phyloP scores from a whole-genome alignment of 2,888 invertebrate genomes.

The Trissoscelio sp. region DNA sequence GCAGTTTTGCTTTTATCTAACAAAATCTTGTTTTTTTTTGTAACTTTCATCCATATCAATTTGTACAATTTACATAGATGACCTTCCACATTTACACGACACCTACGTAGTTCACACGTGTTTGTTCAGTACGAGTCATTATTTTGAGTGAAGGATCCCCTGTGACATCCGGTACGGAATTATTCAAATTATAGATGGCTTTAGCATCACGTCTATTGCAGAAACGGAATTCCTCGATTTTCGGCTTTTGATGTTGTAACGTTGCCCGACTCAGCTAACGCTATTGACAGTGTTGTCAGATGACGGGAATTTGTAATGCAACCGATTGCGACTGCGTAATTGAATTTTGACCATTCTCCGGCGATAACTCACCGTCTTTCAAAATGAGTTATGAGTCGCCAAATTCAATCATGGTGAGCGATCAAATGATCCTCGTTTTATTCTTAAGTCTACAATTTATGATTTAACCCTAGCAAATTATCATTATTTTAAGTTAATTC shows the following conservation, averaged over 20 bases:
- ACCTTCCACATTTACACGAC: slow-evolving; percentile 37
- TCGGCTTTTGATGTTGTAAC: slow-evolving; percentile 50
- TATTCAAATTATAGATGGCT: slow-evolving; percentile 63
- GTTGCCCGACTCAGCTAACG: slow-evolving; percentile 8
- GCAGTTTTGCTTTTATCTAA: slow-evolving; percentile 22
- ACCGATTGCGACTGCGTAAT: slow-evolving; percentile 46
- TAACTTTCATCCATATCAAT: neutral
- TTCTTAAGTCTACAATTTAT: neutral
- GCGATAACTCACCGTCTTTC: slow-evolving; percentile 50
- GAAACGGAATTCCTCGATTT: slow-evolving; percentile 49
- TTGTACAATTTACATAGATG: slow-evolving; percentile 7
- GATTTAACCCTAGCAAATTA: too few relatives aligned
- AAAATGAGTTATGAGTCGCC: slow-evolving; percentile 46
- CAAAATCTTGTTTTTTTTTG: slow-evolving; percentile 1
- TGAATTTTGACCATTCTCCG: slow-evolving; percentile 48
- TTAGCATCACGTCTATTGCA: slow-evolving; percentile 50
- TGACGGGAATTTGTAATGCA: slow-evolving; percentile 42
- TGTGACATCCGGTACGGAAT: slow-evolving; percentile 50
- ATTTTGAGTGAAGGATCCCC: slow-evolving; percentile 60
- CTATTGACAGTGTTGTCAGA: slow-evolving; percentile 32
- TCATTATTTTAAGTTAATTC: neutral
- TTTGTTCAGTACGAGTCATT: slow-evolving; percentile 58
- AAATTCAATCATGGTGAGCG: slow-evolving; percentile 30
- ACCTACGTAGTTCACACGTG: slow-evolving; percentile 16
- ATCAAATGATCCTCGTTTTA: slow-evolving; percentile 29